A percentile compares a stretch with the other conserved stretches of the same genome.
Evolutionary conservation across 2,888 invertebrate genomes (phyloP).

Genomic region (Pyrgus malvae): DNA sequence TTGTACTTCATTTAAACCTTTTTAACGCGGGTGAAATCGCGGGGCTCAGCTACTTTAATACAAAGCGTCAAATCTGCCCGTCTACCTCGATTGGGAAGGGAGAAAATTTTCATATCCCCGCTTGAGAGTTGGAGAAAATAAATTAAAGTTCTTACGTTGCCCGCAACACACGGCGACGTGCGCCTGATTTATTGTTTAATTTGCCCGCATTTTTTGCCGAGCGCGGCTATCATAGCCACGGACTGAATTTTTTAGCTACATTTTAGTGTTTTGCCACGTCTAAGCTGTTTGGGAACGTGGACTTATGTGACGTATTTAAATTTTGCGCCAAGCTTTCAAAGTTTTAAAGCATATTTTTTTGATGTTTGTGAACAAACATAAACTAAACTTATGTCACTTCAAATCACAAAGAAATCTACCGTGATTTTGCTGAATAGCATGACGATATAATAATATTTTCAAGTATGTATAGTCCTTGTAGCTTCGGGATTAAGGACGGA

Average conservation of each 20-base stretch:
- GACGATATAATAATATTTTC: too few relatives aligned
- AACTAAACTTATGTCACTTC: too few relatives aligned
- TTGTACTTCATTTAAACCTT: too few relatives aligned
- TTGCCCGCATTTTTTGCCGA: constrained; percentile 20
- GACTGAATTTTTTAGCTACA: constrained; percentile 8
- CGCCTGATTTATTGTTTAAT: constrained; percentile 23
- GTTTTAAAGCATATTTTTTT: too few relatives aligned
- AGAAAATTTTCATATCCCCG: constrained; percentile 13
- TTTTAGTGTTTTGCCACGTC: constrained; percentile 17
- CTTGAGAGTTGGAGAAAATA: constrained; percentile 14
- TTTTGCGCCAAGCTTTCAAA: not conserved
- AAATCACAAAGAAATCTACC: too few relatives aligned
- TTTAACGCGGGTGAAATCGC: too few relatives aligned
- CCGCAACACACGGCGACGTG: constrained; percentile 13
- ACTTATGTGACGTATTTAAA: not conserved
- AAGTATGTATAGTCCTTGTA: too few relatives aligned
- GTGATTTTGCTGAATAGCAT: too few relatives aligned
- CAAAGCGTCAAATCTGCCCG: not conserved
- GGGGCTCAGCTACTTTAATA: too few relatives aligned
- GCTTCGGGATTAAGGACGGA: too few relatives aligned
- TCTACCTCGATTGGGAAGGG: not conserved
- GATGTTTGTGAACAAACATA: too few relatives aligned
- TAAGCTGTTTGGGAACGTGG: constrained; percentile 9
- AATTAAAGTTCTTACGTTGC: constrained; percentile 22
- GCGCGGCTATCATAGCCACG: constrained; percentile 4